Base-by-base conservation (phyloP, 1,140 invertebrate genomes). In the Aphidius ervi region DNA sequence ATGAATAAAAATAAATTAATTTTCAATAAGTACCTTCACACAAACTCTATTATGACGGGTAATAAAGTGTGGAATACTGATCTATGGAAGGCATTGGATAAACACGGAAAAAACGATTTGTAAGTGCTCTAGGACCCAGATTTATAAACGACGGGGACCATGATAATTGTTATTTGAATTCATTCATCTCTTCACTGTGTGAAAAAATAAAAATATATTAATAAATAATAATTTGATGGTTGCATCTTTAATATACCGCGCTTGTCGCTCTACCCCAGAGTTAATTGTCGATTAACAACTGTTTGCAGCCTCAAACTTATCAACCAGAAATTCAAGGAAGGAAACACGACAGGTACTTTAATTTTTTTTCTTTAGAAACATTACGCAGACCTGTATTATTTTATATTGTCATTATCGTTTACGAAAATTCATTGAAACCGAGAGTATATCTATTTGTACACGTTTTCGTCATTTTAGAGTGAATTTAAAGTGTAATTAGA, bases 61-160 rank as follows among this genome's bases (percentile, higher is more conserved):
- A 48, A 57, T 71, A 79, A 77, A 78, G 62, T 66, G 68, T 79
- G 81, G 74, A 79, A 74, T 71, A 63, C 78, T 42, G 84, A 86
- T 61, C 75, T 85, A 70, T 87, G 85, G 85, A 85, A 86, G 81
- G 80, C 81, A 71, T 86, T 85, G 85, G 85, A 86, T 68, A 86
- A 84, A 76, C 81, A 80, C 59, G 85, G 85, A 62, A 85, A 82
- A 79, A 80, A 76, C 67, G 84, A 85, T 76, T 86, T 85, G 85
- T 87, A 83, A 86, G 84, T 85, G 70, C 66, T 31, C 4, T 70
- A 70, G 69, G 68, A 62, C 46, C 65, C 52, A 54, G 58, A 64
- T 66, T 64, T 68, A 45, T 42, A 53, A 58, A 56, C 54, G 63
- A 68, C 67, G 67, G 67, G 64, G 70, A 68, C 67, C 67, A 67